Evolutionary conservation across 64 coral and sea anemone genomes (phyloP), one percentile per base, ranked within the genome.

Genomic region (Catalaphyllia jardinei): DNA sequence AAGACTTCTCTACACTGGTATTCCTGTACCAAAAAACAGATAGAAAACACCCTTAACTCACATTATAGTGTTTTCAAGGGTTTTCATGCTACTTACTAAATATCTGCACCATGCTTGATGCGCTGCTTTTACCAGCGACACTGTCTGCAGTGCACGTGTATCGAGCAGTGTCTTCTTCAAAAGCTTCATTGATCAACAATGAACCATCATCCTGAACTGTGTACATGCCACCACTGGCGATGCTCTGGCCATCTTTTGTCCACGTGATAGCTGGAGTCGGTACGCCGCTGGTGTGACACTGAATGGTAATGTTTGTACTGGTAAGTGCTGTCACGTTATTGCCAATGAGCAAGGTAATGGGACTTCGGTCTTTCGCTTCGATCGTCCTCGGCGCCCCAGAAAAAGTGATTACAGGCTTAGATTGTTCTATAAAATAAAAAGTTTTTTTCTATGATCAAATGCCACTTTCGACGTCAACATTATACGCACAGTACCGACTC

Each of bases 371-470:
- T 8, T 72, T 16, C 10, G 88, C 60, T 71, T 57, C 61, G 71
- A 82, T 82, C 15, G 78, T 80, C 50, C n/a, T 63, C 15, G 88
- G 88, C 7, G 49, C 42, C 14, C 79, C 63, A 67, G 63, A 49
- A 76, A n/a, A 55, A 33, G 29, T 50, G 9, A 98, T 94, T 4
- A 28, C 63, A 13, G 96, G 96, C 60, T 89, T 94, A 11, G 65
- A 69, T 27, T 7, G 24, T 27, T 27, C 65, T 69, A 65, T 18
- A 65, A 65, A 24, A 65, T 22, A 9, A 65, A 22, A 22, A 0
- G 7, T 17, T 24, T 46, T 46, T 46, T 4, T 46, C 42, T 8
- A 46, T 46, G 42, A 3, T 46, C 7, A 3, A 46, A 8, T 46
- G 6, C 4, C 42, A 46, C 6, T 46, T 46, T 46, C 42, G 42